Percentiles rank a stretch among this genome's conserved stretches.
These are phyloP conservation scores for Ptyas mucosa DNA, from an alignment of 2,113 vertebrate genomes.

Conservation along the genomic window DNA sequence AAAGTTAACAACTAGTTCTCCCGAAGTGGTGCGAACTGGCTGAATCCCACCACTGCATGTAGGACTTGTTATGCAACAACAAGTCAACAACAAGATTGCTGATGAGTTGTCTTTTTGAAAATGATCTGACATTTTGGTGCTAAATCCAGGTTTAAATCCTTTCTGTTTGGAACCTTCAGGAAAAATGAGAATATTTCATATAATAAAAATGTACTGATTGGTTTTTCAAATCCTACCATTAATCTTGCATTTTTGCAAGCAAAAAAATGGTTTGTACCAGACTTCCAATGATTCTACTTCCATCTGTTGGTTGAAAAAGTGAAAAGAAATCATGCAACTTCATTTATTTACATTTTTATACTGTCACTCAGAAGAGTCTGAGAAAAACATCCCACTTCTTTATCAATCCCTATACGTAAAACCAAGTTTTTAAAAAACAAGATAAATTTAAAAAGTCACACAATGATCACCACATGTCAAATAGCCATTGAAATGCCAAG, in stretches of 20 bases:
- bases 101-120: neutral
- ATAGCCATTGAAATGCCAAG: neutral
- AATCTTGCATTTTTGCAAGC: neutral
- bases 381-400: neutral
- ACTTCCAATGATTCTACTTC: neutral
- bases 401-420: neutral
- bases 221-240: neutral
- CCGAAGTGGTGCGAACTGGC: too few species aligned
- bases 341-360: neutral
- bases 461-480: neutral
- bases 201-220: neutral
- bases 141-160: neutral
- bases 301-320: neutral
- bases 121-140: neutral
- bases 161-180: neutral
- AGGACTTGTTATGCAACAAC: too few species aligned
- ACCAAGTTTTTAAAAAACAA: neutral
- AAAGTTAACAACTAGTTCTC: too few species aligned
- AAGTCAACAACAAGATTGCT: neutral
- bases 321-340: neutral
- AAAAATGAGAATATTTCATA: neutral
- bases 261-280: neutral
- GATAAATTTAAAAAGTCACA: neutral
- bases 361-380: neutral
- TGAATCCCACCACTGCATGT: too few species aligned